These are phyloP conservation scores for Syncerus caffer DNA, from an alignment of 2,797 vertebrate species.

Conservation along the genomic window DNA sequence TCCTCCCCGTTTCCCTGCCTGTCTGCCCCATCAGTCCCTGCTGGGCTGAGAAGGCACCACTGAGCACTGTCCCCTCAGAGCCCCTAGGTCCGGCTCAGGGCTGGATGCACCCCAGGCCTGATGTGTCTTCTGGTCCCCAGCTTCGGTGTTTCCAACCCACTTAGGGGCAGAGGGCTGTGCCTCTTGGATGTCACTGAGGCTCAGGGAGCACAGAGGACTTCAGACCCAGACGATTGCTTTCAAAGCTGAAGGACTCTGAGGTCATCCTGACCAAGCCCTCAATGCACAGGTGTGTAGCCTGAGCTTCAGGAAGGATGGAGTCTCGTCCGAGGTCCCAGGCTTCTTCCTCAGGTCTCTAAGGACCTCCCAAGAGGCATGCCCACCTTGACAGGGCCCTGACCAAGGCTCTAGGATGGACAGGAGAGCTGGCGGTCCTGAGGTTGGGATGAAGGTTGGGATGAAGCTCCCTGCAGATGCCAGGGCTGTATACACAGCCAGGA, in stretches of 20 bases:
- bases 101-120: too few species aligned
- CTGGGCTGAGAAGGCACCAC: not conserved
- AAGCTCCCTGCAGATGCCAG: not conserved
- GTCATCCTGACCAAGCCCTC: not conserved
- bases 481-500: not conserved
- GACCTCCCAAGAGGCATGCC: not conserved
- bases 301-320: not conserved
- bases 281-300: too few species aligned
- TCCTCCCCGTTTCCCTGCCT: not conserved
- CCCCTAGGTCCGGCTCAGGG: not conserved
- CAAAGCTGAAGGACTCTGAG: not conserved
- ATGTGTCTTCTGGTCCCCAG: not conserved
- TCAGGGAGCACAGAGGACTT: not conserved
- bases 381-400: not conserved
- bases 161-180: not conserved
- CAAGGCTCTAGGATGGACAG: not conserved
- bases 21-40: not conserved
- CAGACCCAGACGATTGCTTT: not conserved
- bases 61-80: not conserved
- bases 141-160: not conserved
- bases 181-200: not conserved
- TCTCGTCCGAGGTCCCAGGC: not conserved
- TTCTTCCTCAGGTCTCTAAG: not conserved
- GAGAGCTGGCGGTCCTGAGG: not conserved
- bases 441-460: not conserved